phyloP scores from a whole-genome alignment of 2,113 vertebrate genomes.

The Erpornis zantholeuca region DNA sequence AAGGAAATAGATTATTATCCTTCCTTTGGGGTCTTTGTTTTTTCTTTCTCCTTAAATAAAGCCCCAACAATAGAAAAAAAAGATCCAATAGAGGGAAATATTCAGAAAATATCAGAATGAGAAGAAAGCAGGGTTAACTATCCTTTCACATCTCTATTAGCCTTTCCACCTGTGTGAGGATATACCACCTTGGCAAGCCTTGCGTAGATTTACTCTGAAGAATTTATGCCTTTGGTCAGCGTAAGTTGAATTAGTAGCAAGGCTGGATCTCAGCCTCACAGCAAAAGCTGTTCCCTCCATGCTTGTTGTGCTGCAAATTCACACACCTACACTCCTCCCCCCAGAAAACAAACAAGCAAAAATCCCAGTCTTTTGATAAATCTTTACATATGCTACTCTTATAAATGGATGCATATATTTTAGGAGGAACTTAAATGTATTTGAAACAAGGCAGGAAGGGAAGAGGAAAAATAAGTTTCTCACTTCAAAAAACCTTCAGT shows the following conservation, averaged over 20 bases:
- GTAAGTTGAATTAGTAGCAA: conserved; percentile 19
- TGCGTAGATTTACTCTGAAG: background rate
- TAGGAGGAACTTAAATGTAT: conserved; percentile 52
- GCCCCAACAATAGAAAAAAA: fast-evolving
- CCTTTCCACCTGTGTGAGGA: background rate
- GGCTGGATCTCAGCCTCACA: conserved; percentile 21
- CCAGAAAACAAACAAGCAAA: background rate
- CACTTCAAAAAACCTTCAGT: conserved; percentile 13
- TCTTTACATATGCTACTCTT: conserved; percentile 5
- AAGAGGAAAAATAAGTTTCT: background rate
- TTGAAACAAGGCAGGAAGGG: conserved; percentile 29
- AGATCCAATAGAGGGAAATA: background rate
- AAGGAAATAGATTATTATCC: background rate
- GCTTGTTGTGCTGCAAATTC: background rate
- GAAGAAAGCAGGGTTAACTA: background rate
- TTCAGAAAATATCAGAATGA: background rate
- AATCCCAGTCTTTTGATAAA: background rate
- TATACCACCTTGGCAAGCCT: background rate
- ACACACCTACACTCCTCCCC: background rate
- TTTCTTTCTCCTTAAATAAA: background rate
- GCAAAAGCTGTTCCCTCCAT: conserved; percentile 48
- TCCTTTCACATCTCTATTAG: background rate
- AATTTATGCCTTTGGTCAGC: conserved; percentile 16
- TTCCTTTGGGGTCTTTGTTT: background rate
- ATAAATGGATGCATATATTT: conserved; percentile 28